phyloP scores from a whole-genome alignment of 35 echinoderm and acorn worm genomes.

The Diadema setosum region DNA sequence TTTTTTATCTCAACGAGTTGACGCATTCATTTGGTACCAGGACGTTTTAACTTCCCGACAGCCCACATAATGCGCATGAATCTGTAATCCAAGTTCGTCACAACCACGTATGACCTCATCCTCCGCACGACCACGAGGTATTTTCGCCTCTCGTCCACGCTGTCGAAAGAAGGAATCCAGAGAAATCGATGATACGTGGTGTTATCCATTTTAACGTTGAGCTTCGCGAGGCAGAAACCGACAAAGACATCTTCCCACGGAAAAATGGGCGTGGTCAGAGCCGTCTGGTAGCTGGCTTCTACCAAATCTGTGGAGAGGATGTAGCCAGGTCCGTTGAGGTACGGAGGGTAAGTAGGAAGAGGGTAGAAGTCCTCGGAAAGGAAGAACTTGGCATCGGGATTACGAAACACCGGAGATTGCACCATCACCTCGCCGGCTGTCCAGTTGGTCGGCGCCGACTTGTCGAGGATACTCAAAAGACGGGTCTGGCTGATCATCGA shows the following conservation, averaged over 20 bases:
- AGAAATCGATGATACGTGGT: too few species aligned
- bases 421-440: not conserved
- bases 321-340: conserved; percentile 60
- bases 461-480: not conserved
- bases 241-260: conserved; percentile 42
- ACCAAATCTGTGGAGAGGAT: conserved; percentile 66
- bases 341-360: conserved; percentile 59
- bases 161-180: too few species aligned
- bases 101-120: too few species aligned
- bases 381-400: conserved; percentile 38
- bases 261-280: not conserved
- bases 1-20: too few species aligned
- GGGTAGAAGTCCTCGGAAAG: conserved; percentile 25
- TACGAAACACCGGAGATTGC: not conserved
- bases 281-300: not conserved
- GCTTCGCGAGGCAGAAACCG: conserved; percentile 38
- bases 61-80: too few species aligned
- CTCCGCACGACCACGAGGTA: too few species aligned
- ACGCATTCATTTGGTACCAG: too few species aligned
- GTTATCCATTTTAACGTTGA: not conserved
- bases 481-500: not conserved
- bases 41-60: too few species aligned
- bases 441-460: not conserved
- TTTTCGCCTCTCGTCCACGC: too few species aligned
- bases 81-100: too few species aligned